phyloP scores from a whole-genome alignment of 2,797 vertebrate species.

The Xenopus petersii region DNA sequence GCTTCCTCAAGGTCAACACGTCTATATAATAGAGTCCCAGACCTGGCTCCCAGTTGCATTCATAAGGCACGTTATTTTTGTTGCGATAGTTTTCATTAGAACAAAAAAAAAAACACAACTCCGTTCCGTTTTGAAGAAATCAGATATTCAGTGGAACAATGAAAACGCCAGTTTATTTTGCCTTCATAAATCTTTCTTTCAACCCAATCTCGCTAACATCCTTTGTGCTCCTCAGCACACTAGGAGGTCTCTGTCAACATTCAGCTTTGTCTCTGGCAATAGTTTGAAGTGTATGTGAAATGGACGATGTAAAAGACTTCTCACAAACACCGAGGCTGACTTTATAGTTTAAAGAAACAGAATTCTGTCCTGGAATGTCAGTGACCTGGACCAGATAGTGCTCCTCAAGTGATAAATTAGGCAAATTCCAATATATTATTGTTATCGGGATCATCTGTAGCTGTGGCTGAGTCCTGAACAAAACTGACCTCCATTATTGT shows the following conservation, averaged over 20 bases:
- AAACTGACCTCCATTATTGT: no score
- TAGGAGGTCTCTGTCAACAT: slow-evolving; percentile 3
- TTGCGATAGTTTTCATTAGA: background rate
- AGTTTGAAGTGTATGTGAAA: slow-evolving; percentile 13
- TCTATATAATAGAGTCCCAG: no score
- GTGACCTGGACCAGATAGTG: slow-evolving; percentile 2
- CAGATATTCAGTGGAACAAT: background rate
- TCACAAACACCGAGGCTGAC: background rate
- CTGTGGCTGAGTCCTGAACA: background rate
- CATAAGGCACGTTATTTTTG: no score
- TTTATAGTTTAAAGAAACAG: background rate
- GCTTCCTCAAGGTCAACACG: no score
- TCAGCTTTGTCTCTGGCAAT: slow-evolving; percentile 1
- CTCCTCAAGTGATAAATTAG: background rate
- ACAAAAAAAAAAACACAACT: background rate
- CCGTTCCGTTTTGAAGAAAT: no score
- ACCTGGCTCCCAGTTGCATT: no score
- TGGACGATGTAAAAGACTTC: slow-evolving; percentile 7
- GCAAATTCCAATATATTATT: slow-evolving; percentile 1
- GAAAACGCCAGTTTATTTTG: background rate
- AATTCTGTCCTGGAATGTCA: background rate
- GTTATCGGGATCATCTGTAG: background rate
- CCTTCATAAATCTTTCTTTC: slow-evolving; percentile 4
- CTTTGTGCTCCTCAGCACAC: slow-evolving; percentile 1
- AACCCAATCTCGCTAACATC: slow-evolving; percentile 4